Base-by-base conservation (phyloP, 92 coral and sea anemone genomes). In the Pocillopora meandrina region DNA sequence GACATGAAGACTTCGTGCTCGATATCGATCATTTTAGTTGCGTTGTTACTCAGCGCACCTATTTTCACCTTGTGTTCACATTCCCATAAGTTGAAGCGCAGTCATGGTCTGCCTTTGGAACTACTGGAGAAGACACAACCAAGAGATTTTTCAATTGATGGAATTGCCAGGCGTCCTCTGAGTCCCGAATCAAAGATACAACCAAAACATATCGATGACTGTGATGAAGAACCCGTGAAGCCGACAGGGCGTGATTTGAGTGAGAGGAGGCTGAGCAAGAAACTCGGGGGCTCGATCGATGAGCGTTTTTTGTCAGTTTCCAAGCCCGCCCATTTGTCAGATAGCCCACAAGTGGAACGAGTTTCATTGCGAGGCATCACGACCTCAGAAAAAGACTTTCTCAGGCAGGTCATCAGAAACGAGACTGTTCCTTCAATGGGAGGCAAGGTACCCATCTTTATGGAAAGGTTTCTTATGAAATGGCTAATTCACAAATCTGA, bases 401-500 rank as follows among this genome's bases (percentile, higher is more conserved):
- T 84, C 61, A 84, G 78, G 60, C 74, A 52, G 47, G 74, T 84
- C 2, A 84, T 84, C 55, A 84, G 82, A 23, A 84, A 84, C 64
- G 87, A 75, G 70, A 84, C 81, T 19, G 36, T 20, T 26, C 58
- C 74, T 26, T 75, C 9, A 49, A 26, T 75, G 61, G 82, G 81
- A 42, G 52, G 52, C 1, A 84, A 84, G 31, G 71, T 75, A 13
- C 8, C 82, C 42, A 17, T 64, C 57, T 67, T 19, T 56, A 77
- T 87, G 76, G 90, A 92, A 34, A 66, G 87, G 34, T 79, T 87
- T 74, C 74, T 94, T 56, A 83, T 91, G 74, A 85, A 78, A 7
- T 94, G 98, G 98, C 87, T 94, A 10, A 70, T 89, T 76, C 80
- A 84, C 26, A 89, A 86, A 55, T 80, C 91, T 0, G 85, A 75